Base-by-base conservation (phyloP, 2,113 vertebrate genomes). In the Calidris pygmaea region DNA sequence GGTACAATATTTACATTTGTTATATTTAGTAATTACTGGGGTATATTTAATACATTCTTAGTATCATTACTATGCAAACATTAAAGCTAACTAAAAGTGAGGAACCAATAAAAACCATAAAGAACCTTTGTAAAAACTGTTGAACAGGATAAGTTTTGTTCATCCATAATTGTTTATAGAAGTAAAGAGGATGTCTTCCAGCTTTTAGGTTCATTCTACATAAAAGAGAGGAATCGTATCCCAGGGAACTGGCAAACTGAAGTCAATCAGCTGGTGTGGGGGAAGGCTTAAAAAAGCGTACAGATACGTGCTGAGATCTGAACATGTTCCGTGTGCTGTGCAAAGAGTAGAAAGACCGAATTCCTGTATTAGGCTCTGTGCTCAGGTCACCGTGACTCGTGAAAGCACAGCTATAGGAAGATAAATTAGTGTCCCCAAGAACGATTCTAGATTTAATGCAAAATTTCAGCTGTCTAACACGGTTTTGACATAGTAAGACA, bases 161-260 rank as follows among this genome's bases (percentile, higher is more conserved):
- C 52, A 75, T 87, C 32, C 65, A 47, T 66, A 78, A 19, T 37
- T 82, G 56, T 78, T 87, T 87, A 45, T 35, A 52, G 56, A 87
- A 89, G 41, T 67, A 87, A 80, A 93, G 73, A 81, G 73, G 41
- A 67, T 47, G 65, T 82, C 55, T 93, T 91, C 73, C 65, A 93
- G 55, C 59, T 94, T 84, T 70, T 41, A 89, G 68, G 60, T 85
- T 91, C 87, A 85, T 87, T 84, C 77, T 43, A 30, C 48, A 17
- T 78, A 89, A 85, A 82, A 89, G 70, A 52, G 26, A 68, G 18
- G 56, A 95, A 87, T 89, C 93, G 89, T 43, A 43, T 90, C 66
- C 62, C 43, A 94, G 56, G 32, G 30, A 90, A 89, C 78, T 85
- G 58, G 82, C 82, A 94, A 68, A 76, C 48, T 65, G 86, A 95